These are phyloP conservation scores for Zaprionus tsacasi DNA, from an alignment of 1,140 invertebrate genomes.

Conservation along the genomic window DNA sequence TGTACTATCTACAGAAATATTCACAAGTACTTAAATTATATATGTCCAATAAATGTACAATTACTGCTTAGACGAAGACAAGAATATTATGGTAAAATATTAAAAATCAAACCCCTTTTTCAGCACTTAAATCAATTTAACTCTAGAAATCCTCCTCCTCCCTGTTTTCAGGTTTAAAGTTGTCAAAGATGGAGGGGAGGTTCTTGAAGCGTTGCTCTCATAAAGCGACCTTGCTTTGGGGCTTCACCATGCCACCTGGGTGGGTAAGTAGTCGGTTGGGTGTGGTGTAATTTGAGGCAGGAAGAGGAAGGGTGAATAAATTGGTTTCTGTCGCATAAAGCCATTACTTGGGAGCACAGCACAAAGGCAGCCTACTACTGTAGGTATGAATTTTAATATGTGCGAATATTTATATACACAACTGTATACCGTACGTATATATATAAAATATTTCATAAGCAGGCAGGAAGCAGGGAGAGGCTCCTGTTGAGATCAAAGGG, in stretches of 20 bases:
- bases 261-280: background rate
- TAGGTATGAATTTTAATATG: slow-evolving; percentile 57
- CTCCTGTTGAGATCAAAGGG: slow-evolving; percentile 27
- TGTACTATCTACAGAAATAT: background rate
- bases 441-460: slow-evolving; percentile 42
- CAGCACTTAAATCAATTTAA: slow-evolving; percentile 18
- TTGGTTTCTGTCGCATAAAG: slow-evolving; percentile 60
- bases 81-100: background rate
- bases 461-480: background rate
- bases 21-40: background rate
- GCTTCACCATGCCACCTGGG: slow-evolving; percentile 19
- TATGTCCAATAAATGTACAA: background rate
- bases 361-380: slow-evolving; percentile 37
- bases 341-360: slow-evolving; percentile 46
- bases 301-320: slow-evolving; percentile 59
- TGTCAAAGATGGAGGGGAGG: slow-evolving; percentile 16
- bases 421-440: background rate
- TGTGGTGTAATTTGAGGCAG: slow-evolving; percentile 40
- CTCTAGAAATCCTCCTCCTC: background rate
- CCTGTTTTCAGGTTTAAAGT: slow-evolving; percentile 10
- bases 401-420: slow-evolving; percentile 38
- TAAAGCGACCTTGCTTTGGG: slow-evolving; percentile 5
- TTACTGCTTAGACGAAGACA: background rate
- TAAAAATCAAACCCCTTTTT: background rate
- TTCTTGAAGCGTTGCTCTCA: slow-evolving; percentile 12